Conservation (phyloP, 1,140 invertebrate genomes). For the Ceratosolen solmsi region DNA sequence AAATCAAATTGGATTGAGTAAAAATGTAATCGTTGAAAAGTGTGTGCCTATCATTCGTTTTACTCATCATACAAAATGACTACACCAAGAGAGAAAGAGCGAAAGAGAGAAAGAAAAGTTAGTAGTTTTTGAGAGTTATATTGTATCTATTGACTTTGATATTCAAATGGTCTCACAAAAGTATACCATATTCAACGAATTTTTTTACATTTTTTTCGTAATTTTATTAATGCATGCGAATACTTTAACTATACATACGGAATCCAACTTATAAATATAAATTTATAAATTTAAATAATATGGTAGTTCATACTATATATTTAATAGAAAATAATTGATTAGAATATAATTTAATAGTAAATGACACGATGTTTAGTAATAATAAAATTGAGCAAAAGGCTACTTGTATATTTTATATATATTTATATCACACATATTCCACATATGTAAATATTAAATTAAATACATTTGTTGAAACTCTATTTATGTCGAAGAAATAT, state of each 20-base stretch:
- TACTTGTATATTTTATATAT: too few relatives aligned
- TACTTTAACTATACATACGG: background rate
- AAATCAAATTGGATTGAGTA: background rate
- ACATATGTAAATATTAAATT: too few relatives aligned
- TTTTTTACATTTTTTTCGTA: background rate
- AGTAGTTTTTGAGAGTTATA: slow-evolving; percentile 28
- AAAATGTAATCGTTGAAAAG: slow-evolving; percentile 8
- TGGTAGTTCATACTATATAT: too few relatives aligned
- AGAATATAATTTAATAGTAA: too few relatives aligned
- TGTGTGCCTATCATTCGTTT: background rate
- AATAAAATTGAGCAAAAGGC: too few relatives aligned
- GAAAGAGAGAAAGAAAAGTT: background rate
- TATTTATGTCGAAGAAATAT: slow-evolving; percentile 6
- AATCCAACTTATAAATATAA: background rate
- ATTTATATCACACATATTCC: too few relatives aligned
- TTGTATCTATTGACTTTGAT: slow-evolving; percentile 37
- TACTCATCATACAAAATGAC: background rate
- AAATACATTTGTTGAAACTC: too few relatives aligned
- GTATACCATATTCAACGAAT: background rate
- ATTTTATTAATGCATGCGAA: background rate
- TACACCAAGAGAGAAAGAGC: background rate
- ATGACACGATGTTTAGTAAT: too few relatives aligned
- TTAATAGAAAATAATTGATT: too few relatives aligned
- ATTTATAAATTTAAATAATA: too few relatives aligned
- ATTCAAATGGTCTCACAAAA: slow-evolving; percentile 24